A percentile compares a stretch with the other conserved stretches of the same genome.
Conservation (phyloP, 2,797 vertebrate species). For the Argyrosomus regius region DNA sequence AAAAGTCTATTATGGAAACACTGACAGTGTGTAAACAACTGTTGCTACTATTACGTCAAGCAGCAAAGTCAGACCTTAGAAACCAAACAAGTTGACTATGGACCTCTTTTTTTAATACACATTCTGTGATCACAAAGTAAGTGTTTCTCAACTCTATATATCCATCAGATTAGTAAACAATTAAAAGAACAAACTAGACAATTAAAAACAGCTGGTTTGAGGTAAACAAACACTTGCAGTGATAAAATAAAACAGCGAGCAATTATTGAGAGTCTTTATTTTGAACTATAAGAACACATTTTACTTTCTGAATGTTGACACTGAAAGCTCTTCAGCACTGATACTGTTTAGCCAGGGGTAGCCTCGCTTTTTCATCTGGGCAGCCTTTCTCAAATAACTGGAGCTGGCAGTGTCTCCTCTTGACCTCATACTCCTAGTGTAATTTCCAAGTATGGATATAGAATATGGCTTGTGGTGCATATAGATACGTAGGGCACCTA, state of each 20-base stretch:
- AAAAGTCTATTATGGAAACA: slow-evolving; percentile 64
- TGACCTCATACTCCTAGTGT: not conserved
- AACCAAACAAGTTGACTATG: not conserved
- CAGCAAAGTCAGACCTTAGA: not conserved
- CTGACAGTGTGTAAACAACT: slow-evolving; percentile 57
- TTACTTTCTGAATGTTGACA: not conserved
- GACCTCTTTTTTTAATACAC: not conserved
- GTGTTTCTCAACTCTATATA: not conserved
- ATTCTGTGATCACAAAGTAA: not conserved
- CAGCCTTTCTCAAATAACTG: slow-evolving; percentile 24
- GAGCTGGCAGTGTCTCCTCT: slow-evolving; percentile 8
- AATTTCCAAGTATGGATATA: slow-evolving; percentile 12
- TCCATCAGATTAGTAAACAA: not conserved
- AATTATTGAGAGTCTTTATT: not conserved
- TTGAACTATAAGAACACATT: not conserved
- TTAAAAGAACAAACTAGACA: not conserved
- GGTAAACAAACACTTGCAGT: not conserved
- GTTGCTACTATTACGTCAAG: slow-evolving; percentile 18
- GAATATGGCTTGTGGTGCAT: not conserved
- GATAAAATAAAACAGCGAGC: not conserved
- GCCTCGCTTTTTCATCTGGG: not conserved
- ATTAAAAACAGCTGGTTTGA: not conserved
- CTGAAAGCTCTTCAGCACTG: not conserved
- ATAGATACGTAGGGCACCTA: not conserved
- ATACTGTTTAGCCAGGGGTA: not conserved